Evolutionary conservation across 1,140 invertebrate species (phyloP).

Genomic region (Archivesica marissinica): DNA sequence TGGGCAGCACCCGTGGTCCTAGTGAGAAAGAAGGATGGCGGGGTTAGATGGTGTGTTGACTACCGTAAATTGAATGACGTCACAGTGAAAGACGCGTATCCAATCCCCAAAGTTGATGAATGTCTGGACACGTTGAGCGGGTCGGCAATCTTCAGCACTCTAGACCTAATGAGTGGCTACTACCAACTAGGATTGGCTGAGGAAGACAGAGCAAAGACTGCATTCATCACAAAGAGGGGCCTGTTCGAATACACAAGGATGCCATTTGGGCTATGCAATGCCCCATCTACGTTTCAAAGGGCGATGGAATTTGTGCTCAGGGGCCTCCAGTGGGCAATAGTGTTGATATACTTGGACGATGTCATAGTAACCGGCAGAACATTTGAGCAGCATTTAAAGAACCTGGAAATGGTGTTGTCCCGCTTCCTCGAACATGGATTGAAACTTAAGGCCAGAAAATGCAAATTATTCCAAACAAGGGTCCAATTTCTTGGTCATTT

Average conservation of each 20-base stretch:
- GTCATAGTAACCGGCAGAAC: neutral
- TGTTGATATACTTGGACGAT: conserved; percentile 18
- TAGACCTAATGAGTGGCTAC: conserved; percentile 69
- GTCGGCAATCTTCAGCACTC: neutral
- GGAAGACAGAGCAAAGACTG: conserved; percentile 77
- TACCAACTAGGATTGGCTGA: conserved; percentile 72
- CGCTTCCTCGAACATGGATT: neutral
- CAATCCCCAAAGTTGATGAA: conserved; percentile 66
- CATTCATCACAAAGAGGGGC: conserved; percentile 12
- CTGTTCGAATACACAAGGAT: conserved; percentile 19
- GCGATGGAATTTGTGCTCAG: conserved; percentile 26
- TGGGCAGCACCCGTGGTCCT: neutral
- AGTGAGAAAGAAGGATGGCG: conserved; percentile 8
- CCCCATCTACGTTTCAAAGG: conserved; percentile 65
- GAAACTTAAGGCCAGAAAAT: conserved; percentile 19
- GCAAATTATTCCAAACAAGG: neutral
- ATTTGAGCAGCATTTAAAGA: neutral
- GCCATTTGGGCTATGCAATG: conserved; percentile 37
- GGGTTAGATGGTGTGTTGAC: conserved; percentile 84
- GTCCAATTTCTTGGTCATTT: conserved; percentile 4
- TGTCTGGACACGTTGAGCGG: neutral
- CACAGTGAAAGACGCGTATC: conserved; percentile 59
- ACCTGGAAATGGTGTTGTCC: neutral
- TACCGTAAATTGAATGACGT: conserved; percentile 79
- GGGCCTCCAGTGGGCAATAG: neutral